These are phyloP conservation scores for Parotia lawesii DNA, from an alignment of 2,113 vertebrate species.

Conservation along the genomic window DNA sequence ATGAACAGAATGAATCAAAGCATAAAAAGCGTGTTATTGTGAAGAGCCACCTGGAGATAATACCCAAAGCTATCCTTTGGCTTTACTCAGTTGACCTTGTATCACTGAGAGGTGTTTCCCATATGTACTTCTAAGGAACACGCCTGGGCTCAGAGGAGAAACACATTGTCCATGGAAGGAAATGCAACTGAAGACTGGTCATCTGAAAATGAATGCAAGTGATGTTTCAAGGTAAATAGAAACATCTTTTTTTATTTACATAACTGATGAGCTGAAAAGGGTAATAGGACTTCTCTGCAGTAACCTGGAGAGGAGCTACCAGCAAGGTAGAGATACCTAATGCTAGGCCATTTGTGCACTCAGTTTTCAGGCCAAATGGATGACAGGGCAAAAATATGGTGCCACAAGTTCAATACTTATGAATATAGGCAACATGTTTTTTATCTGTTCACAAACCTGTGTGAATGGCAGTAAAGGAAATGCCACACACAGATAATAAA, in stretches of 20 bases:
- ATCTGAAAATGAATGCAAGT: neutral
- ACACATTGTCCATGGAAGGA: neutral
- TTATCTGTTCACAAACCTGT: neutral
- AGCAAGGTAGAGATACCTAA: neutral
- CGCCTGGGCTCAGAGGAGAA: neutral
- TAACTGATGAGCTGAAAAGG: neutral
- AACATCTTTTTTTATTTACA: neutral
- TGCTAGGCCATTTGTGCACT: neutral
- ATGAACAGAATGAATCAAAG: neutral
- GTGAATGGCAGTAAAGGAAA: neutral
- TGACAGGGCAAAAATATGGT: neutral
- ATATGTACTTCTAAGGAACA: neutral
- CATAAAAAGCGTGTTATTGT: neutral
- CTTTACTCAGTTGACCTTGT: neutral
- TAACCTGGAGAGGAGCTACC: neutral
- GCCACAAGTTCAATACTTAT: neutral
- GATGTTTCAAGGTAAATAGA: neutral
- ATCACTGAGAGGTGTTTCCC: neutral
- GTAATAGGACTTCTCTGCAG: neutral
- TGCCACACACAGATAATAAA: neutral
- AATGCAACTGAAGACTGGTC: neutral
- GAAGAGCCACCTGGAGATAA: neutral
- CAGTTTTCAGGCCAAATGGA: neutral
- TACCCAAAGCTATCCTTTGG: neutral
- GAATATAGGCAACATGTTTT: neutral